phyloP scores from a whole-genome alignment of 2,797 vertebrate genomes.

The Oryzias sinensis region DNA sequence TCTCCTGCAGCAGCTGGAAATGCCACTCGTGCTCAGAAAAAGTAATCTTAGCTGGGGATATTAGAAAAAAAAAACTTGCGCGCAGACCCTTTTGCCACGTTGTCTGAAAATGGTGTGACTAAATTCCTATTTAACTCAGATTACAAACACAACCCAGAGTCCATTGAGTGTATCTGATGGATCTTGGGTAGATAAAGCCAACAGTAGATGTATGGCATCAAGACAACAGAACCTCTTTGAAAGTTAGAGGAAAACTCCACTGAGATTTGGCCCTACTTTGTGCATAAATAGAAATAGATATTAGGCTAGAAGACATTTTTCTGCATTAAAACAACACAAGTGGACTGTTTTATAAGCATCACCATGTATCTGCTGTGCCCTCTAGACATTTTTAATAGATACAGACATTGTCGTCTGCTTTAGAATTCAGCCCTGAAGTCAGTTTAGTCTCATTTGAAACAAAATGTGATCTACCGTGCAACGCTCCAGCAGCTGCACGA shows the following conservation, averaged over 20 bases:
- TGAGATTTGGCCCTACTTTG: constrained; percentile 8
- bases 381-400: constrained; percentile 29
- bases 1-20: constrained; percentile 26
- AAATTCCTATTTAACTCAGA: constrained; percentile 15
- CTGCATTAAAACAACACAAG: too few species aligned
- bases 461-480: constrained; percentile 11
- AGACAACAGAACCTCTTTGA: too few species aligned
- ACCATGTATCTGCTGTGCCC: constrained; percentile 22
- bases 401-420: constrained; percentile 30
- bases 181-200: constrained; percentile 8
- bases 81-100: constrained; percentile 1
- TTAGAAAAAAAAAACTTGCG: constrained; percentile 13
- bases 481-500: constrained; percentile 11
- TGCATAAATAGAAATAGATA: constrained; percentile 30
- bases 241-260: constrained; percentile 7
- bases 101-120: constrained; percentile 4
- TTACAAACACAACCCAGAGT: constrained; percentile 5
- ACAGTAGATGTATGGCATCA: too few species aligned
- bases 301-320: too few species aligned
- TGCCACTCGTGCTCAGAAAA: constrained; percentile 36
- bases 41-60: constrained; percentile 17
- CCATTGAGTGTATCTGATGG: constrained; percentile 11
- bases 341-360: constrained; percentile 37
- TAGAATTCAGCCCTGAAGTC: constrained; percentile 14
- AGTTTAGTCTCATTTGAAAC: constrained; percentile 27